These are phyloP conservation scores for Anastrepha ludens DNA, from an alignment of 1,140 invertebrate species.

Conservation along the genomic window DNA sequence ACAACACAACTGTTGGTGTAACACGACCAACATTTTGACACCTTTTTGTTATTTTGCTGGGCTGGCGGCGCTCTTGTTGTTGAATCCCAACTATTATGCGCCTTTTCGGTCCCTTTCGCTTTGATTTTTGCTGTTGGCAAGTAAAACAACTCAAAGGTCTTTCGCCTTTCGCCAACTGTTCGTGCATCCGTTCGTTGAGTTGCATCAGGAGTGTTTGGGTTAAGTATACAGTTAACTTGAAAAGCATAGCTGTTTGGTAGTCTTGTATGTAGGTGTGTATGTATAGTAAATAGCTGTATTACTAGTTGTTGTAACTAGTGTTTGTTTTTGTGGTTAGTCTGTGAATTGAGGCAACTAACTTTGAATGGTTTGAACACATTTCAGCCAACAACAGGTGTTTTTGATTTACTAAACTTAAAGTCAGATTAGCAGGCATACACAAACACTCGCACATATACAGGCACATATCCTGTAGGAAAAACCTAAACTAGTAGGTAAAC, in stretches of 20 bases:
- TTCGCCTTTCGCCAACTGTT: too few relatives aligned
- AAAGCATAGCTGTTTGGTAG: too few relatives aligned
- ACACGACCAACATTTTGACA: background rate
- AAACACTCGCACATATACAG: background rate
- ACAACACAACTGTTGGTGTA: background rate
- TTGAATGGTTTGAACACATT: constrained; percentile 24
- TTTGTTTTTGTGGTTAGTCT: constrained; percentile 21
- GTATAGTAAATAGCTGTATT: background rate
- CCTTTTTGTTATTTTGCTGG: background rate
- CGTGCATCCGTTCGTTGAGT: too few relatives aligned
- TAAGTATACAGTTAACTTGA: background rate
- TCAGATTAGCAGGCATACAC: background rate
- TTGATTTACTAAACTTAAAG: background rate
- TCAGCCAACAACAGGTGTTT: constrained; percentile 20
- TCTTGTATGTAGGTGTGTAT: too few relatives aligned
- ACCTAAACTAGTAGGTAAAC: background rate
- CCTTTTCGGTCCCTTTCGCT: background rate
- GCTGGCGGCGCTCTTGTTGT: background rate
- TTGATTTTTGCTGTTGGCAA: background rate
- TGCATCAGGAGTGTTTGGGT: background rate
- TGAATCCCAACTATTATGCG: background rate
- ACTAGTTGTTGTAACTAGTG: background rate
- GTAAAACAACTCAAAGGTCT: background rate
- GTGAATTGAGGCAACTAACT: constrained; percentile 35
- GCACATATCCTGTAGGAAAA: background rate